Evolutionary conservation across 2,113 vertebrate species (phyloP), one percentile per base, ranked within the genome.

Genomic region (Atherinomorus stipes): DNA sequence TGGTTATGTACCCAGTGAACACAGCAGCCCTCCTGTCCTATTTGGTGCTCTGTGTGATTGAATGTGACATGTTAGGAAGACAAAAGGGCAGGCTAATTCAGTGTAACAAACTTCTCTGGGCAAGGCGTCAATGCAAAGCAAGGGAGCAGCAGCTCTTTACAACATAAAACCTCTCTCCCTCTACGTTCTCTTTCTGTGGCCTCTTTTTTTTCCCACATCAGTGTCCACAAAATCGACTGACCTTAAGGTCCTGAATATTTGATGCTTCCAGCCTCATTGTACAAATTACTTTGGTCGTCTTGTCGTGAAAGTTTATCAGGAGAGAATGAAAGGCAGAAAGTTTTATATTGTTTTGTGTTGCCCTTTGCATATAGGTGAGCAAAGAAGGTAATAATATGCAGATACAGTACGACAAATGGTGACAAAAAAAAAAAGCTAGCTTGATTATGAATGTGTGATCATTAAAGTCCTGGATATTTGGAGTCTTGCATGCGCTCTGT

Each of bases 81-180:
- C 96, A 96, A 97, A 98, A 97, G 97, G 96, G 95, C 92, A 84
- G 88, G 94, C 92, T 98, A 97, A 98, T 98, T 96, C 93, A 94
- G 89, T 95, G 94, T 96, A 98, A 96, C 96, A 97, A 98, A 98
- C 95, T 95, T 96, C 94, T 95, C 95, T 94, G 94, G 95, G 94
- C 95, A 84, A 95, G 93, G 78, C 71, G 76, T 89, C 86, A 78
- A 86, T 76, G 84, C 78, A 83, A 84, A 82, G 83, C 78, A 65
- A 79, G 64, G 79, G 66, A 84, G 81, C 78, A 54, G 71, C 57
- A 28, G 78, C 78, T 92, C 91, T 94, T 91, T 77, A 87, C 93
- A 94, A 90, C 91, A 81, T 89, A 93, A 34, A 57, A 61, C 67
- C 50, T 61, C 69, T 64, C 60, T 72, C 54, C 53, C 72, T 65